Base-by-base conservation (phyloP, 2,797 vertebrate genomes). In the Pteropus rufus region DNA sequence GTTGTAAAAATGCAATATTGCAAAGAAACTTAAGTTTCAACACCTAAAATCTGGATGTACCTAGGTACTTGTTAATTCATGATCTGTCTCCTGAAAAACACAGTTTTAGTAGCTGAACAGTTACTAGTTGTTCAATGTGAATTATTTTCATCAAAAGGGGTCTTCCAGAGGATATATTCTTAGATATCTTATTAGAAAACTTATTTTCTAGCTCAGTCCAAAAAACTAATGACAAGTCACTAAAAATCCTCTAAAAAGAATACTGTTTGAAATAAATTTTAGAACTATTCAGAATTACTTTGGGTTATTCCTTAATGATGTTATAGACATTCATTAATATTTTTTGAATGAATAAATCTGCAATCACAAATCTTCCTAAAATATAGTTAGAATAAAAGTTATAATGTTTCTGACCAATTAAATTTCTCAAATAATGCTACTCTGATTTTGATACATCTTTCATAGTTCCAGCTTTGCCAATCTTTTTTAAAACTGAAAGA, bases 181-280 rank as follows among this genome's bases (percentile, higher is more conserved):
- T 36, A 36, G 19, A 69, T 86, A 72, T 60, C 19, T 23, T 75
- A 10, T 89, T 16, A 85, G 26, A 89, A 95, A 5, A 36, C 11
- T 82, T 92, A 46, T 85, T 75, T 97, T 87, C 73, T 77, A 80
- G 15, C 7, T 93, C 76, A 77, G 18, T 80, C 7, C 23, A 76
- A 16, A 81, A 93, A 94, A 85, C 11, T 82, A 82, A 64, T 21
- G 15, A 23, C 7, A 92, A 77, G 49, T 75, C 7, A 70, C 29
- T 44, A 86, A 72, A 26, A 72, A 26, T 26, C 14, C 12, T 88
- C 77, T 60, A 88, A 11, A 89, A 83, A 73, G 29, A 93, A 54
- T 67, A 70, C 3, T 76, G 64, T 89, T 41, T 91, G 26, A 95
- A 93, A 80, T 84, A 75, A 64, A 76, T 92, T 91, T 85, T 29